Evolutionary conservation across 2,888 invertebrate species (phyloP), one percentile per base, ranked within the genome.

Genomic region (Latrodectus hesperus): DNA sequence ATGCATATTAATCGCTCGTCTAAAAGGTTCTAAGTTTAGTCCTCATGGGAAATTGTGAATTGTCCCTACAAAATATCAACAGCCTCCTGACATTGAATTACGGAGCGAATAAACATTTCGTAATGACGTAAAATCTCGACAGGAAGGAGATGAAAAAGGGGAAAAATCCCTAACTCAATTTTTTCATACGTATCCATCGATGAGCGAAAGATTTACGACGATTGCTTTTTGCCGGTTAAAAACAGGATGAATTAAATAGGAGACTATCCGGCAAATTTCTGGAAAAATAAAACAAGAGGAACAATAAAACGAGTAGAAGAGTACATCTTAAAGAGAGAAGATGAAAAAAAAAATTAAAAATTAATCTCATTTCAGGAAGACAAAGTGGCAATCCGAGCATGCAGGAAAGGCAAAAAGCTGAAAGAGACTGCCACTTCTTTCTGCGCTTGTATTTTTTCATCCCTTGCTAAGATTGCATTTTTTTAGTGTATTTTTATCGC

Each of bases 291-390:
- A 60, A 60, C 14, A 60, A 51, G 72, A 16, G 22, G 9, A 12
- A 55, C 9, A 12, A 26, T 52, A 76, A 65, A 65, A 76, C 38
- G 65, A 49, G 38, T 65, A 38, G 26, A 49, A 38, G 38, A 70
- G 38, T 70, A 4, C 38, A 6, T 38, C 38, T 38, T 38, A 3
- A 38, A 6, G 38, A 38, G 38, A 6, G 60, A 60, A n/a, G 52
- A 72, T 52, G 72, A 52, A 22, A 17, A 68, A 75, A 75, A 75
- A 84, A 84, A 84, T 77, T 79, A 86, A 86, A 86, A 86, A 86
- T 86, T 86, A 86, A 86, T 86, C 86, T 71, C 60, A 49, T 65
- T 78, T 73, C 52, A 55, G 53, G 51, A 55, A 84, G 84, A 84
- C 83, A 84, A 84, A 84, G 76, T 84, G 76, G 53, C 84, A 73